These are phyloP conservation scores for Acromyrmex charruanus DNA, from an alignment of 1,140 invertebrate species.

Conservation along the genomic window DNA sequence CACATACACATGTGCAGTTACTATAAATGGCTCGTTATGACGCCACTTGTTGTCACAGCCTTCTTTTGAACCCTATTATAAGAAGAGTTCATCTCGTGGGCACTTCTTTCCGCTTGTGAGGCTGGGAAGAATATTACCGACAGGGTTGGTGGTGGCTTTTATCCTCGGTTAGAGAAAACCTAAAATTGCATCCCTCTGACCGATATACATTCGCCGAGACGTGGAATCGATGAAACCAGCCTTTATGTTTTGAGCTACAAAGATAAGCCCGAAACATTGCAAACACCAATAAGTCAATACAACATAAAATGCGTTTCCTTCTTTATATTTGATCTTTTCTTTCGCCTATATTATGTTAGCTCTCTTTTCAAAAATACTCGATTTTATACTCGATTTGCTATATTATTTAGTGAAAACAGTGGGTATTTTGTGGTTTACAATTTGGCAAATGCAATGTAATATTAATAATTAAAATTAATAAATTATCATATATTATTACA, in stretches of 20 bases:
- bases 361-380: background rate
- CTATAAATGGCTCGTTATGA: conserved; percentile 75
- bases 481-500: background rate
- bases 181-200: conserved; percentile 28
- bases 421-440: background rate
- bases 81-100: conserved; percentile 42
- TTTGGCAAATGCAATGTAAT: background rate
- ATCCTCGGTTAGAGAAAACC: background rate
- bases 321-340: conserved; percentile 16
- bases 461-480: conserved; percentile 14
- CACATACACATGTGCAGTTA: conserved; percentile 23
- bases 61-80: conserved; percentile 47
- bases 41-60: conserved; percentile 68
- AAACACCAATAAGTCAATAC: conserved; percentile 33
- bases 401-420: background rate
- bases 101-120: conserved; percentile 19
- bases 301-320: background rate
- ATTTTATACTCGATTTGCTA: background rate
- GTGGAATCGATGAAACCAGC: background rate
- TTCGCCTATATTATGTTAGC: background rate
- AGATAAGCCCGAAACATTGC: conserved; percentile 24
- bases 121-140: conserved; percentile 53
- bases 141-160: conserved; percentile 20
- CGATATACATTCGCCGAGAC: conserved; percentile 19
- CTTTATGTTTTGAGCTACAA: conserved; percentile 7